Evolutionary conservation across 2,797 vertebrate species (phyloP).

Genomic region (Lepus townsendii): DNA sequence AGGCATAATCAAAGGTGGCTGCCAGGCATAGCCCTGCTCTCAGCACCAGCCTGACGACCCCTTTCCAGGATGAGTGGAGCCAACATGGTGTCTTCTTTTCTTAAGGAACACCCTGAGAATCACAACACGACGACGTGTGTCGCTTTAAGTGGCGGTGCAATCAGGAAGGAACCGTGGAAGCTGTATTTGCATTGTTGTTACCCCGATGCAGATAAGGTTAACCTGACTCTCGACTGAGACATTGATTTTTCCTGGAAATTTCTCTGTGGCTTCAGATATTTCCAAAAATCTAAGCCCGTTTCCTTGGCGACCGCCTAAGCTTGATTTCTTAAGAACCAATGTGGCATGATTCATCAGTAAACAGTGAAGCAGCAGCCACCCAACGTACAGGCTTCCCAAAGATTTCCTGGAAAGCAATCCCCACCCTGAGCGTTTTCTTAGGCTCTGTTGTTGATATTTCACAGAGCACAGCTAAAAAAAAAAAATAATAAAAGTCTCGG

Average conservation of each 20-base stretch:
- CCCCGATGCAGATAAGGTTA: constrained; percentile 61
- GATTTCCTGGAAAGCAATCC: constrained; percentile 79
- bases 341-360: constrained; percentile 81
- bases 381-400: constrained; percentile 73
- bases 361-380: constrained; percentile 69
- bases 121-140: background rate
- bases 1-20: constrained; percentile 62
- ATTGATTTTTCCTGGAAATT: constrained; percentile 85
- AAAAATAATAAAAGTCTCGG: constrained; percentile 72
- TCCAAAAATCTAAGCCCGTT: constrained; percentile 82
- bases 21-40: background rate
- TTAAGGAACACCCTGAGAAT: background rate
- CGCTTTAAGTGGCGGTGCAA: background rate
- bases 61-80: background rate
- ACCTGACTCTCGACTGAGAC: constrained; percentile 73
- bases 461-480: constrained; percentile 69
- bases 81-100: background rate
- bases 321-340: constrained; percentile 75
- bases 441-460: constrained; percentile 54
- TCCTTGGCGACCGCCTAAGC: constrained; percentile 82
- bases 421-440: constrained; percentile 57
- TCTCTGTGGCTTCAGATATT: constrained; percentile 80
- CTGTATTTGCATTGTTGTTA: background rate
- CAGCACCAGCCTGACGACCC: background rate
- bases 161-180: background rate